Percentiles rank a stretch among this genome's conserved stretches.
Evolutionary conservation across 2,888 invertebrate species (phyloP).

Genomic region (Spialia ferax): DNA sequence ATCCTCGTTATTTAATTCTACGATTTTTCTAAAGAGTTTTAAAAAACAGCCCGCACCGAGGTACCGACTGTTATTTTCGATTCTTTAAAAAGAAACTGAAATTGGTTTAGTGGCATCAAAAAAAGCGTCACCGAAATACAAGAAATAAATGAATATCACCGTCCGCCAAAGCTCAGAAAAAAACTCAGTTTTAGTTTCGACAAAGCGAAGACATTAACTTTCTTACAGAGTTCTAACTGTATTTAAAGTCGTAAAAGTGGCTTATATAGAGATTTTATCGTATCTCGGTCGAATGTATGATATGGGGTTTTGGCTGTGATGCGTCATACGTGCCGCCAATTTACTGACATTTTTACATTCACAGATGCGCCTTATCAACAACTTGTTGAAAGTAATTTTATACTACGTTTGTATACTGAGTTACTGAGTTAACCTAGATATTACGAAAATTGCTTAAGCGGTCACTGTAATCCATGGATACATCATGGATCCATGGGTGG

Average conservation of each 20-base stretch:
- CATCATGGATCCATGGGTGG: no score
- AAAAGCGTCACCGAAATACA: slow-evolving; percentile 28
- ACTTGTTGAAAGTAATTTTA: no score
- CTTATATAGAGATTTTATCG: slow-evolving; percentile 60
- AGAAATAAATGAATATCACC: slow-evolving; percentile 37
- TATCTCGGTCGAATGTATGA: slow-evolving; percentile 55
- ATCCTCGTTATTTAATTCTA: slow-evolving; percentile 23
- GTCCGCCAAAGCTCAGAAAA: slow-evolving; percentile 19
- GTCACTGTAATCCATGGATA: no score
- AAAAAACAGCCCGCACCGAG: slow-evolving; percentile 7
- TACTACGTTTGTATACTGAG: no score
- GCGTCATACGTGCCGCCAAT: slow-evolving; percentile 9
- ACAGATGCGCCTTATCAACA: not conserved
- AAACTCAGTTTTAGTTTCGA: slow-evolving; percentile 41
- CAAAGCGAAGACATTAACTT: slow-evolving; percentile 54
- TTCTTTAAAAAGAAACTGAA: slow-evolving; percentile 36
- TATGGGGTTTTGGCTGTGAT: slow-evolving; percentile 31
- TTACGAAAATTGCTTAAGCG: no score
- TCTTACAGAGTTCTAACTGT: slow-evolving; percentile 59
- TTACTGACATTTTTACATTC: not conserved
- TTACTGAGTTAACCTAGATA: no score
- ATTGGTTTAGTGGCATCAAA: slow-evolving; percentile 27
- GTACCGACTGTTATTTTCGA: slow-evolving; percentile 24
- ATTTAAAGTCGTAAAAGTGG: slow-evolving; percentile 60
- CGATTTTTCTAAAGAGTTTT: slow-evolving; percentile 9